Conservation (phyloP, 2,797 vertebrate species). For the Danio albolineatus region DNA sequence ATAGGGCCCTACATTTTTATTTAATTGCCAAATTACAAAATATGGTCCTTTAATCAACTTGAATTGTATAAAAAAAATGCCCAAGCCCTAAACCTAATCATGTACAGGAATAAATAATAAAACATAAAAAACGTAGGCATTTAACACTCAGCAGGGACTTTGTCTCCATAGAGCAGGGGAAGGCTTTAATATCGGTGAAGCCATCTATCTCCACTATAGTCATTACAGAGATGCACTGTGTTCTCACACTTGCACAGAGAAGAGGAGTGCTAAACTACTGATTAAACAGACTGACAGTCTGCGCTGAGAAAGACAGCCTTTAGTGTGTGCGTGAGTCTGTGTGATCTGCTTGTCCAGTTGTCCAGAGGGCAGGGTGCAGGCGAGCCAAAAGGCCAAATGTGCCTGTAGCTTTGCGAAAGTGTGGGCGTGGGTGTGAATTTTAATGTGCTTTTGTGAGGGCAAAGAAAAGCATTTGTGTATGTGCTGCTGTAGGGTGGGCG, state of each 20-base stretch:
- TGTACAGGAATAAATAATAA: neutral
- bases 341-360: conserved; percentile 18
- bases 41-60: neutral
- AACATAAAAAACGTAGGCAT: neutral
- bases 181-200: conserved; percentile 39
- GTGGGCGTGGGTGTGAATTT: conserved; percentile 38
- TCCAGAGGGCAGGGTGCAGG: conserved; percentile 11
- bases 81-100: conserved; percentile 18
- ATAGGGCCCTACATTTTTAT: neutral
- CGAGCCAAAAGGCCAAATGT: conserved; percentile 35
- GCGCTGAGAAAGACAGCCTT: conserved; percentile 1
- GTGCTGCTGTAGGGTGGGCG: conserved; percentile 26
- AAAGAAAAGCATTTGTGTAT: conserved; percentile 19
- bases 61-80: neutral
- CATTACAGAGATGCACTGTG: conserved; percentile 8
- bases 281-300: conserved; percentile 43
- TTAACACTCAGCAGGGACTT: conserved; percentile 25
- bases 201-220: conserved; percentile 38
- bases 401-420: conserved; percentile 6
- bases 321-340: conserved; percentile 1
- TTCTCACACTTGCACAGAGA: conserved; percentile 35
- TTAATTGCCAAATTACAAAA: neutral
- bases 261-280: conserved; percentile 35
- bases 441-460: conserved; percentile 32
- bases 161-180: conserved; percentile 9